Base-by-base conservation (phyloP, 1,140 invertebrate genomes). In the Elysia chlorotica region DNA sequence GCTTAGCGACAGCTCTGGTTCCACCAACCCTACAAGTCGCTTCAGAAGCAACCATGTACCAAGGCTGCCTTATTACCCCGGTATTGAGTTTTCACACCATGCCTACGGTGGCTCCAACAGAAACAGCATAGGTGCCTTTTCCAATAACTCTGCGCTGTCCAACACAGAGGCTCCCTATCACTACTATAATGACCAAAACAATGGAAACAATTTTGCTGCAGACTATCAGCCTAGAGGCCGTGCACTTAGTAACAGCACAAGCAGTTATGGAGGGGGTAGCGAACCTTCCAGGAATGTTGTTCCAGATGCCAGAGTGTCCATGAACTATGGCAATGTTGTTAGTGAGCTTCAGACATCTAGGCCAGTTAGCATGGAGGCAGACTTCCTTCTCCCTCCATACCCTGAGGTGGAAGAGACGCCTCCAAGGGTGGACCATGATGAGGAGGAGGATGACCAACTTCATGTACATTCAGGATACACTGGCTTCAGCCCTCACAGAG, bases 301-400 rank as follows among this genome's bases (percentile, higher is more conserved):
- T 10, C 41, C 41, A 48, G 41, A 48, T 48, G 41, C 10, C 10
- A 48, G 41, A 30, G 23, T 71, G 10, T 31, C 57, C 30, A 41
- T 23, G 30, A 41, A 38, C 10, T 48, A 62, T 71, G 38, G 28
- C 21, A 63, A 48, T 36, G 10, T 62, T 19, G 25, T 41, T 30
- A 71, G 37, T 36, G 59, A 71, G 6, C 25, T 48, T 38, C 36
- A 71, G 25, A 30, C 25, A 10, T 53, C 69, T 30, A 33, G 69
- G 25, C 69, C 69, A 41, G 37, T 71, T 3, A 71, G 69, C 35
- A 69, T 53, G 65, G 74, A 73, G 48, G 74, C 41, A 33, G 74
- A 76, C 2, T 69, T 65, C 66, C 28, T 73, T 19, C 31, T 76
- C 33, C 71, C 71, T 17, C 74, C 74, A 2, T 73, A 73, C 61